phyloP scores from a whole-genome alignment of 1,140 invertebrate species.

The Orchesella cincta region DNA sequence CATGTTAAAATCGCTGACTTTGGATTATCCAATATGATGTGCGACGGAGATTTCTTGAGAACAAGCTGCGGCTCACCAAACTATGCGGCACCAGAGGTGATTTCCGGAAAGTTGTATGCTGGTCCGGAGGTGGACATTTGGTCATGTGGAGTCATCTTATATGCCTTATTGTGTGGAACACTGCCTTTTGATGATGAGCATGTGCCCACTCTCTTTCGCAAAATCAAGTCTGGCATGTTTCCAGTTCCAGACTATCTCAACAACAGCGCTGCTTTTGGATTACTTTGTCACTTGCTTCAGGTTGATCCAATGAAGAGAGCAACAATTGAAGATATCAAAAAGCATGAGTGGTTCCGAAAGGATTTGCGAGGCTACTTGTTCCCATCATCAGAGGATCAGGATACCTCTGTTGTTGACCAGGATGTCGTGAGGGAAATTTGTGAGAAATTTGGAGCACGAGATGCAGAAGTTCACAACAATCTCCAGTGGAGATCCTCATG shows the following conservation, averaged over 20 bases:
- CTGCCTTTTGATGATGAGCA: slow-evolving; percentile 99
- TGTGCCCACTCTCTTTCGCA: slow-evolving; percentile 94
- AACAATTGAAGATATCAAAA: slow-evolving; percentile 97
- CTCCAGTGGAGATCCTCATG: slow-evolving; percentile 92
- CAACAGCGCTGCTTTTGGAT: slow-evolving; percentile 85
- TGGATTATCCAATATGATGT: slow-evolving; percentile 99
- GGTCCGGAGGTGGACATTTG: slow-evolving; percentile 97
- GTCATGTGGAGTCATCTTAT: slow-evolving; percentile 99
- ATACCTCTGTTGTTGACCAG: slow-evolving; percentile 95
- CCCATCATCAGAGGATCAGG: slow-evolving; percentile 93
- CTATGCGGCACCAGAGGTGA: slow-evolving; percentile 99
- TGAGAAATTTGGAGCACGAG: slow-evolving; percentile 92
- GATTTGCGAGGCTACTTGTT: slow-evolving; percentile 95
- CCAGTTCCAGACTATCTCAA: slow-evolving; percentile 98
- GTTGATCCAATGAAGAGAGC: slow-evolving; percentile 98
- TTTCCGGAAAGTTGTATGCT: slow-evolving; percentile 98
- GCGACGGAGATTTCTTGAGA: slow-evolving; percentile 97
- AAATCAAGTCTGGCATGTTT: slow-evolving; percentile 99
- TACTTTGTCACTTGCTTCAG: slow-evolving; percentile 95
- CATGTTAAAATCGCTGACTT: slow-evolving; percentile 61
- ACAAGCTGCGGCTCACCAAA: slow-evolving; percentile 99
- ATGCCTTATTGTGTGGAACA: slow-evolving; percentile 97
- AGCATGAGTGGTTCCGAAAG: slow-evolving; percentile 99
- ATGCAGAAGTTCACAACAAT: slow-evolving; percentile 91
- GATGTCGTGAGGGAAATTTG: slow-evolving; percentile 92